A percentile compares a stretch with the other conserved stretches of the same genome.
These are phyloP conservation scores for Argyra leucocephala DNA, from an alignment of 2,888 invertebrate species.

Conservation along the genomic window DNA sequence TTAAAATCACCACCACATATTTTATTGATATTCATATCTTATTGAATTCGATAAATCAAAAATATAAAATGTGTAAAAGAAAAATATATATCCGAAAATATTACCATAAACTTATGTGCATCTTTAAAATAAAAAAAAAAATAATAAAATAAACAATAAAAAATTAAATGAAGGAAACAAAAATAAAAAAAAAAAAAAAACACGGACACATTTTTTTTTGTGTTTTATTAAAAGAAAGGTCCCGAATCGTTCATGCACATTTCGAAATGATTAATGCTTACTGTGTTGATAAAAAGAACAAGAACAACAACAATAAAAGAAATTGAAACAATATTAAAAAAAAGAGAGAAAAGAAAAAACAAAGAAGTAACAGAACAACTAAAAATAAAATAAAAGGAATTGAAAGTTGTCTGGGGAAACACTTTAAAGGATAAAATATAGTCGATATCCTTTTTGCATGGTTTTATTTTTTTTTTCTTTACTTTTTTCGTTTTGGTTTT, in stretches of 20 bases:
- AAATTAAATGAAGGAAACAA: neutral
- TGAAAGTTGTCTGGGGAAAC: slow-evolving; percentile 6
- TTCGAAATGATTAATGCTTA: slow-evolving; percentile 1
- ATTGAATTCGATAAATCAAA: too few relatives aligned
- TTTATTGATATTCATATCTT: too few relatives aligned
- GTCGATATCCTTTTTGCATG: neutral
- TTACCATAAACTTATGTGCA: neutral
- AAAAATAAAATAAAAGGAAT: neutral
- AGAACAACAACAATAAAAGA: neutral
- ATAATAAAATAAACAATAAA: neutral
- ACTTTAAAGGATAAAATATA: slow-evolving; percentile 1
- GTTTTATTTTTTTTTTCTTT: neutral
- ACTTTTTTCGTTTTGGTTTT: neutral
- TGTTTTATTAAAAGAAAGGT: neutral
- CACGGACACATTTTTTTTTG: too few relatives aligned
- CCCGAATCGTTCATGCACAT: neutral
- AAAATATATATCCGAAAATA: neutral
- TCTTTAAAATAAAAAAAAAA: neutral
- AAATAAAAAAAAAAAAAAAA: neutral
- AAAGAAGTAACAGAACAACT: neutral
- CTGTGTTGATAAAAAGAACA: neutral
- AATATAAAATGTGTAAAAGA: neutral
- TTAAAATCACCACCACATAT: too few relatives aligned
- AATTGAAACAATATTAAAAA: neutral
- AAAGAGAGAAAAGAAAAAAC: neutral